Base-by-base conservation (phyloP, 2,113 vertebrate genomes). In the Psittacara wagleri region DNA sequence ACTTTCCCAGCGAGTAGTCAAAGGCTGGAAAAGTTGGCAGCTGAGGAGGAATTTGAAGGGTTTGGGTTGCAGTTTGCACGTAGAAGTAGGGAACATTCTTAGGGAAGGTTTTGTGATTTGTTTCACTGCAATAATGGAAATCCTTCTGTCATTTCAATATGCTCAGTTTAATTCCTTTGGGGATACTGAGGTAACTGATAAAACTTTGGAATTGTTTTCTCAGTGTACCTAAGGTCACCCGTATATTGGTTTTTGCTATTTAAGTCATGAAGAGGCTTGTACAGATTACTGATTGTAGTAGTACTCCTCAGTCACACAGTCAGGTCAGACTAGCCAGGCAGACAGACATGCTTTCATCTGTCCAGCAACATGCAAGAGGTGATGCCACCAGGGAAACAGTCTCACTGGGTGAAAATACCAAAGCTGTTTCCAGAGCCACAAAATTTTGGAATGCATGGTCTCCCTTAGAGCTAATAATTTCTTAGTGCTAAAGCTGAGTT, bases 351-450 rank as follows among this genome's bases (percentile, higher is more conserved):
- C 31, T 83, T 91, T 87, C 29, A 69, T 67, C 68, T 93, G 41
- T 69, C 52, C 61, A 63, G 67, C 48, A 73, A 68, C 46, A 24
- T 59, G 33, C 25, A 43, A 35, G 54, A 49, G 43, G 20, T 69
- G 48, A 49, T 82, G 37, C 88, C 89, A 52, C 72, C 73, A 82
- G 79, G 83, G 88, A 91, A 95, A 73, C 69, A 43, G 54, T 79
- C 77, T 4, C 70, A 68, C 28, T 94, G 86, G 14, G 61, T 92
- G 54, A 94, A 96, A 96, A 96, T 95, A 75, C 46, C 49, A 73
- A 44, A 79, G 69, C 80, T 91, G 74, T 89, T 92, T 82, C 86
- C 39, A 49, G 66, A 94, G 77, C 86, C 80, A 72, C 90, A 93
- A 61, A 18, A 73, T 64, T 93, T 67, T 82, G 76, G 83, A 93